Base-by-base conservation (phyloP, 2,113 vertebrate genomes). In the Acanthochromis polyacanthus region DNA sequence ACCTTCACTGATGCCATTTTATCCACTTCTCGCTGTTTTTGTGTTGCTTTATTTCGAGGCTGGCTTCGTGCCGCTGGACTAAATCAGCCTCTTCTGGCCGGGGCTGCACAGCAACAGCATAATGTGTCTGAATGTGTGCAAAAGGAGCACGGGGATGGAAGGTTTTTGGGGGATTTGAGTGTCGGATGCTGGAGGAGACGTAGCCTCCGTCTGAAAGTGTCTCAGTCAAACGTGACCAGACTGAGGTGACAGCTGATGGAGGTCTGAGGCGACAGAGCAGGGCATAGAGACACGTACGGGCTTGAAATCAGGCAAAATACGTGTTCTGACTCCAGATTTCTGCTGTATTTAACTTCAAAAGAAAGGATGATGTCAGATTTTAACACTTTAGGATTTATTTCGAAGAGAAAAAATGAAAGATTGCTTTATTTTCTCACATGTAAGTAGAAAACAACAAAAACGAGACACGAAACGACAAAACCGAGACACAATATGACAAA, bases 161-260 rank as follows among this genome's bases (percentile, higher is more conserved):
- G 25, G 25, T 25, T 25, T 25, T 2, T 25, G 25, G 25, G 43
- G 14, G 36, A 10, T 10, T 1, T 9, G 30, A 50, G 38, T 20
- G 69, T 19, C 3, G 25, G 52, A n/a, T 20, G 77, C 48, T 52
- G 5, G 16, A 17, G 56, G 72, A 69, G 56, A 77, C 57, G 17
- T 3, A 60, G 58, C 30, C 51, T 81, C 73, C 48, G 63, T 86
- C 87, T 88, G 81, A 86, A 75, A 36, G 61, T 65, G 79, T 85
- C 88, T 86, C 82, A 68, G 71, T 79, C 82, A 89, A 90, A 91
- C 87, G 88, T 92, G 93, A 94, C 85, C 88, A 89, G 93, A 94
- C 91, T 92, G 50, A 88, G 68, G 63, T 55, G 82, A 81, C 81
- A 76, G 67, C 53, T 82, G 78, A 71, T 74, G 52, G 50, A 22